Percentiles rank a stretch among this genome's conserved stretches.
These are phyloP conservation scores for Arenaria interpres DNA, from an alignment of 2,113 vertebrate genomes.

Conservation along the genomic window DNA sequence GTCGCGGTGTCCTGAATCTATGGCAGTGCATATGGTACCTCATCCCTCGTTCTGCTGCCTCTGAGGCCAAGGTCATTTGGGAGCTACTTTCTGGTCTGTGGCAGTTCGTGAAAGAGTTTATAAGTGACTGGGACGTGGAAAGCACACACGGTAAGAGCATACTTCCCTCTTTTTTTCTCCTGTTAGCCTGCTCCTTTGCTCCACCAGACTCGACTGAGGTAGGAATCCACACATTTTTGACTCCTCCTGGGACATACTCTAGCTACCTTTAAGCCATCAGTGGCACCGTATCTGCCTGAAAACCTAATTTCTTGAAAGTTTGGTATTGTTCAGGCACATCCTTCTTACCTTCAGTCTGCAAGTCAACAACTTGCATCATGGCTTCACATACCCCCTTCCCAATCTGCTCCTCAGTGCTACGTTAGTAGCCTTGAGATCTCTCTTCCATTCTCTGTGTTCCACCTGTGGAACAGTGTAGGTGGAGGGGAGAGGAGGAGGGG, in stretches of 20 bases:
- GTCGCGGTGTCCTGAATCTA: accelerated
- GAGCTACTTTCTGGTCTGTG: neutral
- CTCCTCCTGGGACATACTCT: neutral
- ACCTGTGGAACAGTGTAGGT: neutral
- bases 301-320: neutral
- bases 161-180: neutral
- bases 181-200: neutral
- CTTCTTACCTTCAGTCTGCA: neutral
- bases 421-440: neutral
- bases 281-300: neutral
- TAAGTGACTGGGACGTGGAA: neutral
- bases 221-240: neutral
- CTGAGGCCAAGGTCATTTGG: neutral
- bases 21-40: neutral
- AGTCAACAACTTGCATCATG: neutral
- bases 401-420: neutral
- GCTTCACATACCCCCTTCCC: neutral
- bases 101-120: neutral
- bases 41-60: neutral
- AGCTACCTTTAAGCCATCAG: neutral
- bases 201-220: neutral
- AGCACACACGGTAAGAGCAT: accelerated
- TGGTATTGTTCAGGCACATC: neutral
- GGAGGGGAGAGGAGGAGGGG: neutral
- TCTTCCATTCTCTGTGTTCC: neutral